Evolutionary conservation across 2,113 vertebrate species (phyloP).

Genomic region (Fregata magnificens): DNA sequence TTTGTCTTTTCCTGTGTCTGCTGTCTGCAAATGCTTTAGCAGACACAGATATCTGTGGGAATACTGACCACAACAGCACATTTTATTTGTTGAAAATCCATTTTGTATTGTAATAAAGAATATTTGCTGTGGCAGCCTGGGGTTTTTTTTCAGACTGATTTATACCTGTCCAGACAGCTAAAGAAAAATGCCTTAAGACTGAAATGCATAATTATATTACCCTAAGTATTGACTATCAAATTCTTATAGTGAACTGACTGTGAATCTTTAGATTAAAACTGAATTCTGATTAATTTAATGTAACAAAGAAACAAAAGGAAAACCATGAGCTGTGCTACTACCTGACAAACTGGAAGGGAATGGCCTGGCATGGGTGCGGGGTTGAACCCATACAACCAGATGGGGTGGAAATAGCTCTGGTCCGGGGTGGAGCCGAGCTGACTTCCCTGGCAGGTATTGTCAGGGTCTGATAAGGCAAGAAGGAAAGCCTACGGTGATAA

Average conservation of each 20-base stretch:
- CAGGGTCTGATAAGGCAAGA: neutral
- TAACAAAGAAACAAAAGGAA: neutral
- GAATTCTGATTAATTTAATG: neutral
- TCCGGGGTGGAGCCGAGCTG: neutral
- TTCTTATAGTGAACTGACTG: neutral
- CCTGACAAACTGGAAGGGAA: neutral
- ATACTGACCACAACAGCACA: slow-evolving; percentile 38
- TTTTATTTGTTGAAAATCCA: slow-evolving; percentile 50
- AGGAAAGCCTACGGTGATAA: neutral
- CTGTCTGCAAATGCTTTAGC: slow-evolving; percentile 31
- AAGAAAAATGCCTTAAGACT: slow-evolving; percentile 22
- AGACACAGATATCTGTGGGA: neutral
- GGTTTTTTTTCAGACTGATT: neutral
- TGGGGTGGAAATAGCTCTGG: neutral
- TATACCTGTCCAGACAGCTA: slow-evolving; percentile 27
- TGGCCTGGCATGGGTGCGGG: neutral
- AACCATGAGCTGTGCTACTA: neutral
- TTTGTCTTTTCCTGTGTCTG: neutral
- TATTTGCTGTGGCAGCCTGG: slow-evolving; percentile 25
- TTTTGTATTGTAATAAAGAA: slow-evolving; percentile 48
- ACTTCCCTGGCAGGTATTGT: neutral
- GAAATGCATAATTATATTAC: neutral
- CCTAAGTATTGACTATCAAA: neutral
- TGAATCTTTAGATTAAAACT: slow-evolving; percentile 9
- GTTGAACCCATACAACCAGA: fast-evolving